These are phyloP conservation scores for Meriones psammophilus DNA, from an alignment of 2,797 vertebrate genomes.

Conservation along the genomic window DNA sequence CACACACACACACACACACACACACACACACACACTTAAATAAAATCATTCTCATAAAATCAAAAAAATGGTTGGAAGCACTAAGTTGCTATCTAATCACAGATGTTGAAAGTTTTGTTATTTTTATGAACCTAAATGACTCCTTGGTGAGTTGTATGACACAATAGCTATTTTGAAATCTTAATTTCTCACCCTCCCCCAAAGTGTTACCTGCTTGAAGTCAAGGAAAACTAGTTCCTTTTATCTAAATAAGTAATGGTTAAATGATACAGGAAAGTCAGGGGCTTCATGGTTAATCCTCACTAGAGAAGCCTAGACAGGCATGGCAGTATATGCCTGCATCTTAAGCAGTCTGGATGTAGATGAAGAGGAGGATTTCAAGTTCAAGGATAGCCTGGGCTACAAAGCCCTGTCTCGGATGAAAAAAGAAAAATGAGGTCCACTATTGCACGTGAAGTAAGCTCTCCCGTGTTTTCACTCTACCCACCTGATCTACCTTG, in stretches of 20 bases:
- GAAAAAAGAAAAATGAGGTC: not conserved
- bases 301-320: constrained; percentile 7
- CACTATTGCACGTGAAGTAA: constrained; percentile 22
- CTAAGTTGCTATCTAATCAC: constrained; percentile 24
- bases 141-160: constrained; percentile 19
- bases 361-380: not conserved
- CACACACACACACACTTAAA: not conserved
- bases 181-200: constrained; percentile 19
- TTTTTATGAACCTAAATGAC: not conserved
- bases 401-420: not conserved
- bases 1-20: not conserved
- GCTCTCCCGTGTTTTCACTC: constrained; percentile 18
- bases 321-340: not conserved
- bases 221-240: constrained; percentile 33
- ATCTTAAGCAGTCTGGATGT: not conserved
- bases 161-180: not conserved
- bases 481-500: not conserved
- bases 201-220: constrained; percentile 47
- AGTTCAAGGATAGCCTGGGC: not conserved
- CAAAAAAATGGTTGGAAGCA: constrained; percentile 37
- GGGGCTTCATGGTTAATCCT: constrained; percentile 11
- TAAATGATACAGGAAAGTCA: constrained; percentile 44
- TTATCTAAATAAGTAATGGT: constrained; percentile 51
- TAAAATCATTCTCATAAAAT: constrained; percentile 37
- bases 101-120: constrained; percentile 13